Conservation (phyloP, 2,888 invertebrate genomes). For the Agrochola lota region DNA sequence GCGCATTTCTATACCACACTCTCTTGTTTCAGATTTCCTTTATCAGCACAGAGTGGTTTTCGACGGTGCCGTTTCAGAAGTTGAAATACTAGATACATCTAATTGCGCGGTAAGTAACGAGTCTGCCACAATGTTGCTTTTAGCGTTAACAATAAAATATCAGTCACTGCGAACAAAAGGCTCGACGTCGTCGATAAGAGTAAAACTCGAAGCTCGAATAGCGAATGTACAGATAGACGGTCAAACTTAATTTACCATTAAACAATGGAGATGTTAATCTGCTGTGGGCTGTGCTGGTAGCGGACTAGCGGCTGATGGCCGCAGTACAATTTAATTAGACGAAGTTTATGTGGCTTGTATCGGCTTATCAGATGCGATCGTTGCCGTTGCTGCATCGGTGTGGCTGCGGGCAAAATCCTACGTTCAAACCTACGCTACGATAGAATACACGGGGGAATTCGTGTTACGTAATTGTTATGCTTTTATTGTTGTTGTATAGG, state of each 20-base stretch:
- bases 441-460: constrained; percentile 67
- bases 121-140: constrained; percentile 58
- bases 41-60: constrained; percentile 95
- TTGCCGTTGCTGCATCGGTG: constrained; percentile 71
- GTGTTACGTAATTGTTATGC: constrained; percentile 74
- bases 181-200: constrained; percentile 65
- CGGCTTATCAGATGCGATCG: constrained; percentile 82
- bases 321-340: constrained; percentile 88
- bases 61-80: constrained; percentile 94
- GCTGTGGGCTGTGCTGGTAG: constrained; percentile 73
- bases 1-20: constrained; percentile 58
- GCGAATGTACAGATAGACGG: constrained; percentile 82
- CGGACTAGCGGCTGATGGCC: constrained; percentile 82
- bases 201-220: constrained; percentile 65
- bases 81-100: constrained; percentile 95
- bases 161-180: constrained; percentile 65
- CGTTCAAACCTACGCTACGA: constrained; percentile 72
- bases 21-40: constrained; percentile 93
- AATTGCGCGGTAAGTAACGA: constrained; percentile 93
- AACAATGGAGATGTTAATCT: constrained; percentile 89
- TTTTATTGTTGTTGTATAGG: constrained; percentile 70
- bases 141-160: constrained; percentile 65
- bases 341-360: constrained; percentile 85
- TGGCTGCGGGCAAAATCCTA: constrained; percentile 75
- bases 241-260: constrained; percentile 85